A percentile compares a stretch with the other conserved stretches of the same genome.
Evolutionary conservation across 1,140 invertebrate genomes (phyloP).

Genomic region (Lordiphosa collinella): DNA sequence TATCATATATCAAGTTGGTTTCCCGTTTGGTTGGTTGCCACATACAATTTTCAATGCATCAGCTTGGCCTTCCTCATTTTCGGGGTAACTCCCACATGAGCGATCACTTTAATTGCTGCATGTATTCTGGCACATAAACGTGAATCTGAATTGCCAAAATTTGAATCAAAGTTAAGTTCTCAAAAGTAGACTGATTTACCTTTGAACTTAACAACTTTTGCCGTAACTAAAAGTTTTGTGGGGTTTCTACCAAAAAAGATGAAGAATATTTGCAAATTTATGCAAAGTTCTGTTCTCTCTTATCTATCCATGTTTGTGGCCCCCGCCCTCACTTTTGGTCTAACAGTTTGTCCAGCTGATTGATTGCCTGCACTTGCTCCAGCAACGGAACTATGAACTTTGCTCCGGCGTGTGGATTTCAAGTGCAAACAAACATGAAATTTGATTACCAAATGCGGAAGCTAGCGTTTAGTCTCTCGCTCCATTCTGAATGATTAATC

Average conservation of each 20-base stretch:
- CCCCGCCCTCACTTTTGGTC: slow-evolving; percentile 7
- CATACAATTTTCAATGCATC: slow-evolving; percentile 36
- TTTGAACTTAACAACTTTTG: too few relatives aligned
- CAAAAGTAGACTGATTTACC: too few relatives aligned
- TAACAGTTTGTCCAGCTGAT: slow-evolving; percentile 56
- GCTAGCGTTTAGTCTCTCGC: background rate
- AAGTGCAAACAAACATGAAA: slow-evolving; percentile 48
- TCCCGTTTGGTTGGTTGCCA: slow-evolving; percentile 23
- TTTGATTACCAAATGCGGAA: slow-evolving; percentile 49
- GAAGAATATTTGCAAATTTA: slow-evolving; percentile 4
- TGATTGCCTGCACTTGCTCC: slow-evolving; percentile 28
- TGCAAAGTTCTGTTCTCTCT: background rate
- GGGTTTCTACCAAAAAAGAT: too few relatives aligned
- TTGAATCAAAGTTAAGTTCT: too few relatives aligned
- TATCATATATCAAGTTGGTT: background rate
- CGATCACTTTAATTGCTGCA: slow-evolving; percentile 66
- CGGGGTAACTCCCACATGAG: slow-evolving; percentile 27
- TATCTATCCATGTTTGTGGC: too few relatives aligned
- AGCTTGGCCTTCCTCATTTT: background rate
- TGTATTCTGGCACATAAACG: too few relatives aligned
- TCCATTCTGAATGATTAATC: slow-evolving; percentile 23
- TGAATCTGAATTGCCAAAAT: too few relatives aligned
- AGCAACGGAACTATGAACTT: slow-evolving; percentile 6
- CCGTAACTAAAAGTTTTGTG: too few relatives aligned
- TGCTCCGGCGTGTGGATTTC: slow-evolving; percentile 26